Conservation (phyloP, 2,888 invertebrate genomes). For the Cantharis rufa region DNA sequence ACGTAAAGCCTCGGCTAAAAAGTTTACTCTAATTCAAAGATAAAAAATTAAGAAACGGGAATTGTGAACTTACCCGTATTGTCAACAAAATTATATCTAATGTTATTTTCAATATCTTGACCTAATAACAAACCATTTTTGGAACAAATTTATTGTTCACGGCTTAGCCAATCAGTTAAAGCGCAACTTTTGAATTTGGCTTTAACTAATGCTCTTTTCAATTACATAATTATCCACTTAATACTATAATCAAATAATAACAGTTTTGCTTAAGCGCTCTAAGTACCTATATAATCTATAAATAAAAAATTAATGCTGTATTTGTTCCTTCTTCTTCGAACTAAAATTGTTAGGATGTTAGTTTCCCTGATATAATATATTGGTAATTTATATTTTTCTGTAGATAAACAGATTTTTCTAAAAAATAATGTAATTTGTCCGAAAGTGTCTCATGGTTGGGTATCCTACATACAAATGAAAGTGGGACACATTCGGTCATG, state of each 20-base stretch:
- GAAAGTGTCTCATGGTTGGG: too few species aligned
- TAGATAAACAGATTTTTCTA: too few species aligned
- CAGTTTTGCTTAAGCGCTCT: background rate
- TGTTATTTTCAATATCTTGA: background rate
- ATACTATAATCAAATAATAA: background rate
- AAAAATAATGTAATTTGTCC: too few species aligned
- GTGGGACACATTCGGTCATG: too few species aligned
- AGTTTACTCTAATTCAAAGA: background rate
- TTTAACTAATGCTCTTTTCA: background rate
- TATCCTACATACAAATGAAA: too few species aligned
- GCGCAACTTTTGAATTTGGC: background rate
- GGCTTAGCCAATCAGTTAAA: background rate
- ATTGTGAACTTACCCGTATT: background rate
- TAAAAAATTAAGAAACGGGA: background rate
- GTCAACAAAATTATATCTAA: background rate
- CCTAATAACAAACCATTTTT: background rate
- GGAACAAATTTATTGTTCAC: background rate
- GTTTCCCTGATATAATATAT: too few species aligned
- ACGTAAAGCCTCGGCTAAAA: constrained; percentile 45
- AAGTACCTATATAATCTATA: background rate
- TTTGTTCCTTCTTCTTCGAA: background rate
- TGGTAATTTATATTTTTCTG: too few species aligned
- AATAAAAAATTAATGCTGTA: background rate
- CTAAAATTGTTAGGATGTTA: background rate
- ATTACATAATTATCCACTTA: background rate